Percentiles rank a stretch among this genome's conserved stretches.
These are phyloP conservation scores for Gobio gobio DNA, from an alignment of 2,113 vertebrate species.

Conservation along the genomic window DNA sequence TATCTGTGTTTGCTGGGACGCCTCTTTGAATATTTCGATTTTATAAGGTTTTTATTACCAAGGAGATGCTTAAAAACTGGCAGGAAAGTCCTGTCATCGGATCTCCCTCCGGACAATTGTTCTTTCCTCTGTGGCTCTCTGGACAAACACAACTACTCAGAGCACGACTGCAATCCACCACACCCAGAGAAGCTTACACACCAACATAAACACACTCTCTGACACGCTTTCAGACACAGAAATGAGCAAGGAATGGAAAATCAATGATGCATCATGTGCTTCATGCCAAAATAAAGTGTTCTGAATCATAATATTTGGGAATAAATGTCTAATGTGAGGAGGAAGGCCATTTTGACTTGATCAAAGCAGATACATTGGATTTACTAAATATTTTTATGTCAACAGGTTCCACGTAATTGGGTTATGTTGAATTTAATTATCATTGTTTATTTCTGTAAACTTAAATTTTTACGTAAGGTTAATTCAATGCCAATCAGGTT, in stretches of 20 bases:
- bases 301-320: neutral
- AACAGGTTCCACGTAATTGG: no score
- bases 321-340: neutral
- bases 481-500: no score
- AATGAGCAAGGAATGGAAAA: neutral
- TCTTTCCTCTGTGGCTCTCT: neutral
- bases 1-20: no score
- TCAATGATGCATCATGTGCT: neutral
- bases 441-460: no score
- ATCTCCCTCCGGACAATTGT: neutral
- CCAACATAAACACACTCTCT: neutral
- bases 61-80: neutral
- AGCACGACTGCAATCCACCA: neutral
- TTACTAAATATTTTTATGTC: no score
- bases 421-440: no score
- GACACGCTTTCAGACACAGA: neutral
- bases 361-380: neutral
- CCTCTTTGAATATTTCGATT: neutral
- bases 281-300: neutral
- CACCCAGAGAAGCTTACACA: neutral
- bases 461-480: no score
- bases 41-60: neutral
- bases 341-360: neutral
- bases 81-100: neutral
- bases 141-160: slow-evolving; percentile 2